Evolutionary conservation across 2,888 invertebrate genomes (phyloP).

Genomic region (Aphidoletes aphidimyza): DNA sequence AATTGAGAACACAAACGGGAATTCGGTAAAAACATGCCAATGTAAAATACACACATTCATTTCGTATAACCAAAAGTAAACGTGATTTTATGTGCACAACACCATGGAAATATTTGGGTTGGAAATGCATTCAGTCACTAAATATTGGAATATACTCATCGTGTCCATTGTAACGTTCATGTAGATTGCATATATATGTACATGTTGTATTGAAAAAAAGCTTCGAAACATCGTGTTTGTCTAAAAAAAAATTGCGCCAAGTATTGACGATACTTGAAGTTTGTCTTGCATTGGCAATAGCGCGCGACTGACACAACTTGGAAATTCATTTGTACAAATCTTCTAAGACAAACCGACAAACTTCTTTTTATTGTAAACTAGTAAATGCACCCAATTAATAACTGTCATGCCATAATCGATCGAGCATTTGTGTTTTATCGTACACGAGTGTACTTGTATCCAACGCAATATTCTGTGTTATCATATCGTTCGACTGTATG

Average conservation of each 20-base stretch:
- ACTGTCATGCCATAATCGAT: not conserved
- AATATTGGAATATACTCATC: not conserved
- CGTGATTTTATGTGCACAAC: constrained; percentile 33
- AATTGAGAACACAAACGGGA: no score
- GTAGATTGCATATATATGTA: not conserved
- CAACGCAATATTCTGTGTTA: not conserved
- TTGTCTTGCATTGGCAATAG: no score
- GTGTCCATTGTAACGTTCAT: not conserved
- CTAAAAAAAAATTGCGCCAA: no score
- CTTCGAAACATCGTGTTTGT: no score
- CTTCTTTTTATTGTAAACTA: no score
- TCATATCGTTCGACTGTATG: not conserved
- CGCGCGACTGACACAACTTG: no score
- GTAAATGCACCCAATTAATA: not conserved
- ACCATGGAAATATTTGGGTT: not conserved
- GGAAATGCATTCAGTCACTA: not conserved
- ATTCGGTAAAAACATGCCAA: constrained; percentile 5
- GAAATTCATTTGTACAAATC: no score
- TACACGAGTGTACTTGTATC: no score
- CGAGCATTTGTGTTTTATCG: not conserved
- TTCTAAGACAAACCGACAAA: no score
- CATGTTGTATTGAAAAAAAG: not conserved
- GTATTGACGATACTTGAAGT: no score
- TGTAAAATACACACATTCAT: constrained; percentile 39
- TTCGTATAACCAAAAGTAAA: constrained; percentile 3